A percentile compares a stretch with the other conserved stretches of the same genome.
phyloP scores from a whole-genome alignment of 2,113 vertebrate species.

The Meleagris gallopavo region DNA sequence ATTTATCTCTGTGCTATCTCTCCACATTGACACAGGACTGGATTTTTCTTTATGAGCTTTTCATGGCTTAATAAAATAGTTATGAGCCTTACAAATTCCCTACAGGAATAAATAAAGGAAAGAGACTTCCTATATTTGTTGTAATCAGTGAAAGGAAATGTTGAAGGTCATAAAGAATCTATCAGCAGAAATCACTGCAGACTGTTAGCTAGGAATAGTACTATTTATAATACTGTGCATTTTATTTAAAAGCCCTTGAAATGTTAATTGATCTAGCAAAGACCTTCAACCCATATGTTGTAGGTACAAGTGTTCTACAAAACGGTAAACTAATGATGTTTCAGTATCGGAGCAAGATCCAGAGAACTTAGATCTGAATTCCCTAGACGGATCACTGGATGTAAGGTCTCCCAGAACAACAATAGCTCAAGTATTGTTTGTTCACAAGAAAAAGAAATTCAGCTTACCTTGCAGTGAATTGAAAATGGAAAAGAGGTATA shows the following conservation, averaged over 20 bases:
- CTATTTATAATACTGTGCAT: background rate
- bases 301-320: background rate
- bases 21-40: background rate
- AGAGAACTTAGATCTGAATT: background rate
- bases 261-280: background rate
- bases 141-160: slow-evolving; percentile 33
- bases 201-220: background rate
- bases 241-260: background rate
- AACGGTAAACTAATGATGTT: background rate
- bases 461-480: slow-evolving; percentile 95
- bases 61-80: background rate
- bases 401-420: background rate
- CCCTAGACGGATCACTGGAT: background rate
- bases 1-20: background rate
- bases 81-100: background rate
- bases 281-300: background rate
- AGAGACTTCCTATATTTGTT: background rate
- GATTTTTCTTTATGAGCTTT: background rate
- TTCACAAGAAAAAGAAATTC: background rate
- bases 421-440: background rate
- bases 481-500: slow-evolving; percentile 96
- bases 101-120: background rate
- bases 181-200: background rate
- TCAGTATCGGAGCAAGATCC: background rate
- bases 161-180: background rate